These are phyloP conservation scores for Leptopilina drosophilae DNA, from an alignment of 2,888 invertebrate species.

Conservation along the genomic window DNA sequence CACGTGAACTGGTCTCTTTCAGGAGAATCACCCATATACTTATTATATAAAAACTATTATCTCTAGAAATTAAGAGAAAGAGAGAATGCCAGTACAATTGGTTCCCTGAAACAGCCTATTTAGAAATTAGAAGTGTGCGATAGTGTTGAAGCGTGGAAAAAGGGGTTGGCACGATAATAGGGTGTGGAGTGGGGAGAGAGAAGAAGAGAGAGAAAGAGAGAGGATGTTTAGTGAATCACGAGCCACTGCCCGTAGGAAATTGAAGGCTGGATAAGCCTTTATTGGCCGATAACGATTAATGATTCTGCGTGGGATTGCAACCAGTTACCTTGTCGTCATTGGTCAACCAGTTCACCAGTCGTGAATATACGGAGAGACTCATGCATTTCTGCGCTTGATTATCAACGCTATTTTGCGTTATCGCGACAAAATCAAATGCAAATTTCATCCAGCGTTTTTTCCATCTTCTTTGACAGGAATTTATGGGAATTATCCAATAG, in stretches of 20 bases:
- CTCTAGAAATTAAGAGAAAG: neutral
- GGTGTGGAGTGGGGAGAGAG: neutral
- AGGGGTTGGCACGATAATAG: no score
- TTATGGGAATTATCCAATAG: neutral
- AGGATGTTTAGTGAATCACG: conserved; percentile 6
- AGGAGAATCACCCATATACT: no score
- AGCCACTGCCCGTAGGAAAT: conserved; percentile 50
- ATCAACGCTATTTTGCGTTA: conserved; percentile 6
- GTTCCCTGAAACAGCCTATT: conserved; percentile 4
- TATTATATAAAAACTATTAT: neutral
- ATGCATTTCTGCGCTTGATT: conserved; percentile 11
- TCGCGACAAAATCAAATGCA: neutral
- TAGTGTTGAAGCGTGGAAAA: conserved; percentile 3
- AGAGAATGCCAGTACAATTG: neutral
- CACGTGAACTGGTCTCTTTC: no score
- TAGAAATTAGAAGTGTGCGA: neutral
- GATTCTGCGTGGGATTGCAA: conserved; percentile 46
- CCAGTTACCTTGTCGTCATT: conserved; percentile 40
- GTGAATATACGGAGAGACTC: conserved; percentile 11
- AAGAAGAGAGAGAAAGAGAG: neutral
- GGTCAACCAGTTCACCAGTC: conserved; percentile 5
- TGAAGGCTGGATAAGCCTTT: conserved; percentile 56
- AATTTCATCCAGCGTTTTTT: neutral
- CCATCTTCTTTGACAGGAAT: neutral
- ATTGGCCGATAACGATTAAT: conserved; percentile 60